Evolutionary conservation across 30 jellyfish, hydroid and myxozoan genomes (phyloP).

Genomic region (Aurelia sp.): DNA sequence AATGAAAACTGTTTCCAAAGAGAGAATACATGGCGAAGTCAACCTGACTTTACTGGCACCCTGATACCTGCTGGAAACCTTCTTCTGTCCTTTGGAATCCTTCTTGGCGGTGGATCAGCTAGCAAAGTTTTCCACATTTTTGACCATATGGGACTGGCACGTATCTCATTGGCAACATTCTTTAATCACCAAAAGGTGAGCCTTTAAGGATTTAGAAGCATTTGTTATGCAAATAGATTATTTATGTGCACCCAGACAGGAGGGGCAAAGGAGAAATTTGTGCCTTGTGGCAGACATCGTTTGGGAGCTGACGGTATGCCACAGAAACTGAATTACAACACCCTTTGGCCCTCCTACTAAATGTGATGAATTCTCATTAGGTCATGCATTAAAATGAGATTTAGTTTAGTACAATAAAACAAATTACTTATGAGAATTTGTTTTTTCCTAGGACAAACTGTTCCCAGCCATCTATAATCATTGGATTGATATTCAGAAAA

Average conservation of each 20-base stretch:
- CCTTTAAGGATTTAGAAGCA: background rate
- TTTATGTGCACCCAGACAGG: too few relatives aligned
- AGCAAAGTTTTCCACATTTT: background rate
- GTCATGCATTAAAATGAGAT: too few relatives aligned
- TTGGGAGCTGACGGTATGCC: too few relatives aligned
- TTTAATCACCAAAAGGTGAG: constrained; percentile 24
- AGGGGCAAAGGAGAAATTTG: too few relatives aligned
- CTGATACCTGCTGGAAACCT: constrained; percentile 28
- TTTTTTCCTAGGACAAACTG: background rate
- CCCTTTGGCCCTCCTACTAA: too few relatives aligned
- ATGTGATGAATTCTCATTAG: too few relatives aligned
- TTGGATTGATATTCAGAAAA: background rate
- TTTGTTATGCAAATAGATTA: too few relatives aligned
- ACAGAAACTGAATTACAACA: too few relatives aligned
- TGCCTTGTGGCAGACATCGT: too few relatives aligned
- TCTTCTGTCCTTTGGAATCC: constrained; percentile 31
- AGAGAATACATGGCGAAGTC: constrained; percentile 19
- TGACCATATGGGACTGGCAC: constrained; percentile 1
- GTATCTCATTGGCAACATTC: background rate
- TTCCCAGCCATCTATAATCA: constrained; percentile 2
- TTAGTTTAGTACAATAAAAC: too few relatives aligned
- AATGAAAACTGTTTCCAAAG: background rate
- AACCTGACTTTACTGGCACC: constrained; percentile 23
- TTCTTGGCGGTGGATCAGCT: constrained; percentile 19
- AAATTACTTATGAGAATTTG: too few relatives aligned